Evolutionary conservation across 2,113 vertebrate species (phyloP).

Genomic region (Aramus guarauna): DNA sequence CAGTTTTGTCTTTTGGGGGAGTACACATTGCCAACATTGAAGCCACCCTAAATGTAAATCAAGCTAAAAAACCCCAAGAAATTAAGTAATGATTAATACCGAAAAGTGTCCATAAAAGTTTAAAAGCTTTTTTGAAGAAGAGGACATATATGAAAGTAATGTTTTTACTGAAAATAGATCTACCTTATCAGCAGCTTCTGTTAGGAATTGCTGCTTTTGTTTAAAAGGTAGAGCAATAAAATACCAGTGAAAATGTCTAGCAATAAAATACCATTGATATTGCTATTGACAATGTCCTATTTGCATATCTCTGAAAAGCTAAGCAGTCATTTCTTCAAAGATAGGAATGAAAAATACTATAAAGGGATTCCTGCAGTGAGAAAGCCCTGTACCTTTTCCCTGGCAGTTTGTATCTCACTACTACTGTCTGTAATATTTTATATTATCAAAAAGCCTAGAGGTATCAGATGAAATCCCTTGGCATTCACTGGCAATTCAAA

Average conservation of each 20-base stretch:
- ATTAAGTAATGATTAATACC: not conserved
- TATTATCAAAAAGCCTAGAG: not conserved
- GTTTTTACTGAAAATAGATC: not conserved
- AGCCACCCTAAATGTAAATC: not conserved
- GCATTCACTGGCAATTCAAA: not conserved
- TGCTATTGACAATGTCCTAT: not conserved
- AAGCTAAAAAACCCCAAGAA: not conserved
- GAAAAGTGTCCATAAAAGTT: not conserved
- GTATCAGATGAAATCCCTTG: not conserved
- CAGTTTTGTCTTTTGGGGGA: not conserved
- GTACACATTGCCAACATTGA: not conserved
- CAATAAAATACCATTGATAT: not conserved
- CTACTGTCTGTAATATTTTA: not conserved
- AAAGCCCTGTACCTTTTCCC: not conserved
- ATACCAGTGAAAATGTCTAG: not conserved
- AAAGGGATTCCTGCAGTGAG: not conserved
- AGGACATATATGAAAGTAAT: not conserved
- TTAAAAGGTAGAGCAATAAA: not conserved
- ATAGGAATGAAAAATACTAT: not conserved
- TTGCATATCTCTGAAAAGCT: not conserved
- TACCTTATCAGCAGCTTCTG: not conserved
- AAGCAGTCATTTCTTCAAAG: not conserved
- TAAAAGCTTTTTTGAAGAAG: not conserved
- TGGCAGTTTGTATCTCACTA: not conserved
- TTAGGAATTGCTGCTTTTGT: not conserved